Percentiles rank a stretch among this genome's conserved stretches.
These are phyloP conservation scores for Drosophila sucinea DNA, from an alignment of 1,140 invertebrate genomes.

Conservation along the genomic window DNA sequence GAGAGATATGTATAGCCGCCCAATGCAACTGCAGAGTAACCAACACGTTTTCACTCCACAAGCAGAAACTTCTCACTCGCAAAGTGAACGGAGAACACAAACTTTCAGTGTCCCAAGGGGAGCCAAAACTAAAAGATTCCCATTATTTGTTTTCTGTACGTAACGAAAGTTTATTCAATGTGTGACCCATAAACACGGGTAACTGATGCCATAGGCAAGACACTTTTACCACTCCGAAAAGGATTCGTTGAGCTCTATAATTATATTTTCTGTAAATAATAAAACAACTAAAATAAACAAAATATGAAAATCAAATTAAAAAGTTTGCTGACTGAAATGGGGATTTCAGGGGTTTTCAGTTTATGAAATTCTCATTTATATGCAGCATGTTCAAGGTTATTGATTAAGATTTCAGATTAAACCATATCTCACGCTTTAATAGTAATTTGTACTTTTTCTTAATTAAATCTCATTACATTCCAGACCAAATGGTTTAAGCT, in stretches of 20 bases:
- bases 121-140: conserved; percentile 20
- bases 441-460: not conserved
- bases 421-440: too few species aligned
- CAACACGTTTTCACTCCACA: not conserved
- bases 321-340: not conserved
- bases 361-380: not conserved
- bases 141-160: conserved; percentile 26
- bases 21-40: not conserved
- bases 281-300: not conserved
- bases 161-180: conserved; percentile 54
- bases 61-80: conserved; percentile 3
- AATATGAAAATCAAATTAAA: not conserved
- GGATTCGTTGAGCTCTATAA: conserved; percentile 3
- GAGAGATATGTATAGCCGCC: too few species aligned
- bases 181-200: conserved; percentile 50
- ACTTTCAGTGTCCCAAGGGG: conserved; percentile 4
- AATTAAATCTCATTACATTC: conserved; percentile 47
- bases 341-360: not conserved
- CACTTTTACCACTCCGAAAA: conserved; percentile 13
- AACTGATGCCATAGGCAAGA: not conserved
- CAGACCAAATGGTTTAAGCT: conserved; percentile 27
- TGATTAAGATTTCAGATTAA: too few species aligned
- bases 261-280: not conserved
- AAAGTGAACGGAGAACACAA: conserved; percentile 30
- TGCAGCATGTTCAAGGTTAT: too few species aligned